Conservation (phyloP, 64 coral and sea anemone genomes). For the Dendrophyllia cribrosa region DNA sequence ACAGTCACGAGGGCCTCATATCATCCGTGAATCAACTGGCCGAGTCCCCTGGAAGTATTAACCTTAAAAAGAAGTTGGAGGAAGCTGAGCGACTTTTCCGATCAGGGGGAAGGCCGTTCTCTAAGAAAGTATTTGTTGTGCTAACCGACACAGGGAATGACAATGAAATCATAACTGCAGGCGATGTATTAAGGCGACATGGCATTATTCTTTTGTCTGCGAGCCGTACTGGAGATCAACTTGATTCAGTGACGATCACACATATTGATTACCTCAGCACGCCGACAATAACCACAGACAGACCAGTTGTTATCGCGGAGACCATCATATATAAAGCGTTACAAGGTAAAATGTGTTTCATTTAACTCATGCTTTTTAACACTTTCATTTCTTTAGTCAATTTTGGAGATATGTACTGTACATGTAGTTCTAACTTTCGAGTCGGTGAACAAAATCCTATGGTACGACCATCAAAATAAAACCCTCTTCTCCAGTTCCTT, state of each 20-base stretch:
- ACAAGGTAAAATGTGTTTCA: not conserved
- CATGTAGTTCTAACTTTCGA: no score
- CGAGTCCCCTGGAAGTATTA: not conserved
- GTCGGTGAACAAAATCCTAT: no score
- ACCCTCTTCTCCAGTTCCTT: no score
- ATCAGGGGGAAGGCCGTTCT: constrained; percentile 9
- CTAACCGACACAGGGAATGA: constrained; percentile 50
- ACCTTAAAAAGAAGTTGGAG: not conserved
- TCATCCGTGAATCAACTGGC: not conserved
- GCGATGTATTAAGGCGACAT: not conserved
- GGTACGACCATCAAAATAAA: no score
- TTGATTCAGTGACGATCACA: not conserved
- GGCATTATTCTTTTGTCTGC: constrained; percentile 17
- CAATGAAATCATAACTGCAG: constrained; percentile 3
- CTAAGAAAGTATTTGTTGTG: constrained; percentile 65
- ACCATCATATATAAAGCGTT: constrained; percentile 21
- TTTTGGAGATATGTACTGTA: no score
- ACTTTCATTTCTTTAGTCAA: no score
- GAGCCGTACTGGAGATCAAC: not conserved
- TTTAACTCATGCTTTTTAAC: no score
- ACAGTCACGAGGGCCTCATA: not conserved
- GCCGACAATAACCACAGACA: not conserved
- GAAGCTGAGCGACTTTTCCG: constrained; percentile 68
- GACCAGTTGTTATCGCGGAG: constrained; percentile 16
- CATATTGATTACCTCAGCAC: not conserved